Evolutionary conservation across 2,113 vertebrate species (phyloP).

Genomic region (Lasiurus cinereus): DNA sequence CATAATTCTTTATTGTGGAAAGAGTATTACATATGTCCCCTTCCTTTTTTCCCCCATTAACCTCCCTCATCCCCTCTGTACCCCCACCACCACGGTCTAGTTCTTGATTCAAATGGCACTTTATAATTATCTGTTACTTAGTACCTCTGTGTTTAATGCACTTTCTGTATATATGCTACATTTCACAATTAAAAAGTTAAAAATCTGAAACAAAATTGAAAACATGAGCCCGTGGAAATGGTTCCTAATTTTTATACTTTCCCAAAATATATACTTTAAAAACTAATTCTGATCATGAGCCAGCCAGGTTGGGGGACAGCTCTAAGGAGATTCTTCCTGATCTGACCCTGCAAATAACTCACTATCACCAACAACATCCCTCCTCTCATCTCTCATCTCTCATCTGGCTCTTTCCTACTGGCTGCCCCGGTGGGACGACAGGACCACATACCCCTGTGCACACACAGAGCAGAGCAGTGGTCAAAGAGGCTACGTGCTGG

Average conservation of each 20-base stretch:
- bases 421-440: not conserved
- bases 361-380: not conserved
- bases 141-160: not conserved
- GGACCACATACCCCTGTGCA: not conserved
- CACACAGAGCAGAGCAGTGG: not conserved
- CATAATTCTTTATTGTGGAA: too few species aligned
- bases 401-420: not conserved
- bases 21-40: too few species aligned
- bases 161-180: not conserved
- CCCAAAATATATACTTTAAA: not conserved
- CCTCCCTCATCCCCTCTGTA: accelerated
- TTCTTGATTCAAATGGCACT: not conserved
- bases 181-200: conserved; percentile 19
- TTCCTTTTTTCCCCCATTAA: too few species aligned
- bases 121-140: conserved; percentile 36
- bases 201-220: conserved; percentile 48
- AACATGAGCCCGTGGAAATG: not conserved
- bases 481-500: conserved; percentile 44
- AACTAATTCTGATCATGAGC: not conserved
- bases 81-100: not conserved
- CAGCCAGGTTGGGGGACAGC: conserved; percentile 12
- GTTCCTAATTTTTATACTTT: not conserved
- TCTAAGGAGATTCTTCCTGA: conserved; percentile 46
- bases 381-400: conserved; percentile 1
- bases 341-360: conserved; percentile 21